Evolutionary conservation across 1,140 invertebrate species (phyloP), one percentile per base, ranked within the genome.

Genomic region (Drosophila repletoides): DNA sequence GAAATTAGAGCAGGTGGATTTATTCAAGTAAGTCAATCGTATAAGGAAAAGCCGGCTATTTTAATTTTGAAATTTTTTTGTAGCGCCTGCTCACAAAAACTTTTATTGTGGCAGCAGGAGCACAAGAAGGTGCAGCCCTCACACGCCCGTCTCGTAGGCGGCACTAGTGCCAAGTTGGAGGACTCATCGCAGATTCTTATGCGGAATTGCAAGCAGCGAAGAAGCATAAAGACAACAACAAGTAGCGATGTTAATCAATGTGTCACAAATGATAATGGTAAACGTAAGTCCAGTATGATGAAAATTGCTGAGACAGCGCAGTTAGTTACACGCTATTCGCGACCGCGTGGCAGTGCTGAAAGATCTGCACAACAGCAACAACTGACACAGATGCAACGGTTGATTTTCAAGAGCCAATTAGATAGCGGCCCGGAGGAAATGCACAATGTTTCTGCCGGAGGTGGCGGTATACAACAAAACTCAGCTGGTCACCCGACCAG

Each of bases 11-110:
- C 81, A 90, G 12, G 67, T 83, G 9, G 89, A 90, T 56, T 46
- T 90, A 29, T 76, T 90, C 7, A 86, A 72, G 89, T 90, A 29
- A 73, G 76, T 74, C 17, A 7, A 36, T 6, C 2, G 9, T 21
- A 10, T 3, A 1, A 1, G 1, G 19, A 31, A 4, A 33, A 12
- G 2, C 17, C 10, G n/a, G 4, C 4, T 1, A 34, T 21, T 17
- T 14, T 9, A 7, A 12, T 2, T 24, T 6, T 31, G 7, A 2
- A n/a, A 26, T 15, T 3, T 1, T 14, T 4, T 52, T 46, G 5
- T 24, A 90, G 89, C 14, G 89, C 89, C 15, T 90, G 89, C 36
- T 89, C 86, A 3, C 81, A 90, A 31, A 90, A 90, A 40, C 51
- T 90, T 1, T n/a, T 88, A 0, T 19, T 72, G 19, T 90, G 89